Evolutionary conservation across 2,888 invertebrate species (phyloP).

Genomic region (Atrina japonica): DNA sequence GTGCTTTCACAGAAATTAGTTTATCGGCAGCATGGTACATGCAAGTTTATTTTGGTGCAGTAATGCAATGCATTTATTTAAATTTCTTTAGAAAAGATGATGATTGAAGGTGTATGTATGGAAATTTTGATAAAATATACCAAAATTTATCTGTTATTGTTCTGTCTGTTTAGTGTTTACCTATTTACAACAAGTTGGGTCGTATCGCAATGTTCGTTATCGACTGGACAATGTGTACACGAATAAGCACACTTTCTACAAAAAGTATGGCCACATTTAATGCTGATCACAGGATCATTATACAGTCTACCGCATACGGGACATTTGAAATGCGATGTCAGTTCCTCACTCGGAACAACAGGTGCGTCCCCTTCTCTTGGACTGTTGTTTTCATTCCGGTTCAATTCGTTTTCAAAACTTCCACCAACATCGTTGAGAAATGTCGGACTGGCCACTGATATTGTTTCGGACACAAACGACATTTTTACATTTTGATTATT

Average conservation of each 20-base stretch:
- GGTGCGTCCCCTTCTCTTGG: slow-evolving; percentile 12
- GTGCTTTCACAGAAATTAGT: no score
- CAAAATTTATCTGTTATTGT: background rate
- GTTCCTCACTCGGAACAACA: slow-evolving; percentile 54
- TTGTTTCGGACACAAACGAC: no score
- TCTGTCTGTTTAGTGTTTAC: slow-evolving; percentile 40
- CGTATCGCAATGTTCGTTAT: slow-evolving; percentile 59
- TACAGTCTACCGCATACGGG: slow-evolving; percentile 67
- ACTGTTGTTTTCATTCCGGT: no score
- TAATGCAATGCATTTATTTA: no score
- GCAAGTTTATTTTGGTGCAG: no score
- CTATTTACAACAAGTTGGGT: slow-evolving; percentile 69
- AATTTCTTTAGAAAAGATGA: no score
- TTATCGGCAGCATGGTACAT: no score
- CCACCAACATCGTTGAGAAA: no score
- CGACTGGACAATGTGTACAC: slow-evolving; percentile 60
- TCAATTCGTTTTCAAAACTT: no score
- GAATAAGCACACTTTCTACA: slow-evolving; percentile 65
- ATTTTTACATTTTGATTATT: no score
- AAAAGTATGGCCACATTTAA: slow-evolving; percentile 75
- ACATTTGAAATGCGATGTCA: slow-evolving; percentile 69
- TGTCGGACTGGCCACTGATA: no score
- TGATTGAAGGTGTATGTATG: background rate
- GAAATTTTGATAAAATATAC: background rate
- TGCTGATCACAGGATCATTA: slow-evolving; percentile 71